These are phyloP conservation scores for Carlito syrichta DNA, from an alignment of 2,113 vertebrate genomes.

Conservation along the genomic window DNA sequence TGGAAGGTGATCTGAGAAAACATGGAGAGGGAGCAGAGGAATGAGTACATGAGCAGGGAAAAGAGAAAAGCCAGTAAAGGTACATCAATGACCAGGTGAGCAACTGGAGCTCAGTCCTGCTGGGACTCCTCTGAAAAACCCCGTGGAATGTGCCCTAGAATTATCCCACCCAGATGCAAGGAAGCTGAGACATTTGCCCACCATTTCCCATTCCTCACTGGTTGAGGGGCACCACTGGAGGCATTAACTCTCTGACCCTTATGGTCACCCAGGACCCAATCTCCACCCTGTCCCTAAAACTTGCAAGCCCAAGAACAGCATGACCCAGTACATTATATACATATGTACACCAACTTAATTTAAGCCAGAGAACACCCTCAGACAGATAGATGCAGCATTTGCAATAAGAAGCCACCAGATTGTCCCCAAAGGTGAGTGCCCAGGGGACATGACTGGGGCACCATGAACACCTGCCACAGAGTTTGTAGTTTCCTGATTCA, in stretches of 20 bases:
- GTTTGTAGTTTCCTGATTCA: background rate
- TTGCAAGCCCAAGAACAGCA: background rate
- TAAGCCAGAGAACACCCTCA: background rate
- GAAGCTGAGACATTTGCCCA: background rate
- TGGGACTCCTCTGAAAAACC: background rate
- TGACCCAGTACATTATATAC: background rate
- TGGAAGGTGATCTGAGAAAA: background rate
- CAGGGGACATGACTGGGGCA: background rate
- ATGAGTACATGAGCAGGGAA: background rate
- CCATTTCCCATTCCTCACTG: background rate
- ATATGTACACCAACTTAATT: no score
- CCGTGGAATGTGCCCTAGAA: background rate
- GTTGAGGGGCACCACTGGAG: background rate
- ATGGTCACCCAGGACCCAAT: background rate
- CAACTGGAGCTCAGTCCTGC: background rate
- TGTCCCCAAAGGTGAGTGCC: background rate
- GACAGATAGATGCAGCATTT: background rate
- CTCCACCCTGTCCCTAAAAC: background rate
- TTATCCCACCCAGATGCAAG: background rate
- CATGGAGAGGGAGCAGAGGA: background rate
- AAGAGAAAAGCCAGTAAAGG: background rate
- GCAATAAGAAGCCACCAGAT: background rate
- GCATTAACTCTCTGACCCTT: background rate
- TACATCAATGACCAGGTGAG: background rate
- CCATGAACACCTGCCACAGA: background rate